Percentiles rank a stretch among this genome's conserved stretches.
phyloP scores from a whole-genome alignment of 2,888 invertebrate genomes.

The Spatulosminthurus flaviceps region DNA sequence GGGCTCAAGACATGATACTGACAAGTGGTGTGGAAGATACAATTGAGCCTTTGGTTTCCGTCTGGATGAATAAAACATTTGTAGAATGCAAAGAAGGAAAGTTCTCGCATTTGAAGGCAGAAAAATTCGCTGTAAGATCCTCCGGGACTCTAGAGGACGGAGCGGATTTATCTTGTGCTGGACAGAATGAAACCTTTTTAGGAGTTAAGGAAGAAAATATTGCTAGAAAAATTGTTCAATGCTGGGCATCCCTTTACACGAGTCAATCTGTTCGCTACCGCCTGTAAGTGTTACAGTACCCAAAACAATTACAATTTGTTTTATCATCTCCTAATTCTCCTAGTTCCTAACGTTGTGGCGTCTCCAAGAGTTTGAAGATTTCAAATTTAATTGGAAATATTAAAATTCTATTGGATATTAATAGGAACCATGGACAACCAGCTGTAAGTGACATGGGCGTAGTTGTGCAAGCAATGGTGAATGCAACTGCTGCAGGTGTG shows the following conservation, averaged over 20 bases:
- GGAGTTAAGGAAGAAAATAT: slow-evolving; percentile 72
- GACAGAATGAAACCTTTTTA: slow-evolving; percentile 82
- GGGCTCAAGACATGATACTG: slow-evolving; percentile 65
- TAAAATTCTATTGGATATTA: slow-evolving; percentile 11
- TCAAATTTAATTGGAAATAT: too few relatives aligned
- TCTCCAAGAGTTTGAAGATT: too few relatives aligned
- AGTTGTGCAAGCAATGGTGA: slow-evolving; percentile 80
- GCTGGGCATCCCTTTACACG: slow-evolving; percentile 85
- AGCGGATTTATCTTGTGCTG: slow-evolving; percentile 81
- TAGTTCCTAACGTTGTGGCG: too few relatives aligned
- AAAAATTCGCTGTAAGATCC: slow-evolving; percentile 74
- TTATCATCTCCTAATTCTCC: too few relatives aligned
- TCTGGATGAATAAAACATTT: slow-evolving; percentile 56
- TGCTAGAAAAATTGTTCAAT: slow-evolving; percentile 72
- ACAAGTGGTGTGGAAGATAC: slow-evolving; percentile 63
- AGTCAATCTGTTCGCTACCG: slow-evolving; percentile 81
- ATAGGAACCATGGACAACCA: slow-evolving; percentile 77
- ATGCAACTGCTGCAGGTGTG: slow-evolving; percentile 77
- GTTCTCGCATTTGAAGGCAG: slow-evolving; percentile 28
- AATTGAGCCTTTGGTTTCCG: slow-evolving; percentile 64
- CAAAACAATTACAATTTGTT: too few relatives aligned
- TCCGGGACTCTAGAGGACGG: slow-evolving; percentile 82
- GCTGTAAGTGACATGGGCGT: slow-evolving; percentile 78
- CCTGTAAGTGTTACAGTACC: slow-evolving; percentile 71
- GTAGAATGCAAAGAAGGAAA: slow-evolving; percentile 25